Conservation (phyloP, 1,140 invertebrate species). For the Schmidtea mediterranea region DNA sequence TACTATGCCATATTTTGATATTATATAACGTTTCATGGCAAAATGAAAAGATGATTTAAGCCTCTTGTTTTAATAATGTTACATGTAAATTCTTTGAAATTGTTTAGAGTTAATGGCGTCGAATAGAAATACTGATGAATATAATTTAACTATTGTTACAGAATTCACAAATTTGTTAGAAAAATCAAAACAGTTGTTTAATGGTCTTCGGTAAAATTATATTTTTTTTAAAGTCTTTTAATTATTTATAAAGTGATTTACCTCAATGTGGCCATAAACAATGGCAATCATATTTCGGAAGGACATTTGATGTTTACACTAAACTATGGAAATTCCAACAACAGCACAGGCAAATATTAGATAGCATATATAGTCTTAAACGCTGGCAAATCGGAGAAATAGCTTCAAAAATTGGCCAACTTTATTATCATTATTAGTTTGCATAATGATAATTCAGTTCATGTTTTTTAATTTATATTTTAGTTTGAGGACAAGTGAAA, state of each 20-base stretch:
- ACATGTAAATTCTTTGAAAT: no score
- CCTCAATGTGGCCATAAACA: conserved; percentile 88
- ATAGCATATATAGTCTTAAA: conserved; percentile 75
- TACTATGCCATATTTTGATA: no score
- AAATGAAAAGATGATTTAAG: no score
- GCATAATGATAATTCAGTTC: conserved; percentile 19
- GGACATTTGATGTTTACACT: conserved; percentile 89
- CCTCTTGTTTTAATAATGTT: no score
- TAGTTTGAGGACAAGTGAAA: conserved; percentile 71
- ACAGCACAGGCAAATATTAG: conserved; percentile 62
- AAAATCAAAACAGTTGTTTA: conserved; percentile 87
- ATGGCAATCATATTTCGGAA: conserved; percentile 85
- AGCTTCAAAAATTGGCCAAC: conserved; percentile 86
- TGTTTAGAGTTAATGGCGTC: no score
- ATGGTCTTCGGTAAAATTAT: conserved; percentile 48
- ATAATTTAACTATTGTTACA: conserved; percentile 38
- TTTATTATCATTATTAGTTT: conserved; percentile 96
- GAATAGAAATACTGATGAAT: no score
- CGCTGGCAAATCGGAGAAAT: conserved; percentile 96
- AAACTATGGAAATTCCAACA: conserved; percentile 96
- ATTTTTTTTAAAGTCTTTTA: background rate
- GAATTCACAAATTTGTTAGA: conserved; percentile 84
- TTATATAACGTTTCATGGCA: no score
- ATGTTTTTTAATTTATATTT: conserved; percentile 10
- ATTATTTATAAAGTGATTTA: conserved; percentile 41